Percentiles rank a stretch among this genome's conserved stretches.
Evolutionary conservation across 2,888 invertebrate genomes (phyloP).

Genomic region (Slavum lentiscoides): DNA sequence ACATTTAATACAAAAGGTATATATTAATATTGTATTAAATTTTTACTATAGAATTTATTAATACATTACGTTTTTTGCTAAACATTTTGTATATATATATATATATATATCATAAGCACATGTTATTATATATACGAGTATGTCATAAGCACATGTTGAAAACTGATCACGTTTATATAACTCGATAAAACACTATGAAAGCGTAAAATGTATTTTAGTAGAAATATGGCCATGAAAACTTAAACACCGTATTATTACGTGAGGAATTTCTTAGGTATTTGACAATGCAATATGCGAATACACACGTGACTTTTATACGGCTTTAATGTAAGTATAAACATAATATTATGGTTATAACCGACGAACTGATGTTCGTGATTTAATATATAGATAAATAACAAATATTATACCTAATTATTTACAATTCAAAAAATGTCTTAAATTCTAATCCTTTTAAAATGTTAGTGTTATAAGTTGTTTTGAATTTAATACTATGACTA

Average conservation of each 20-base stretch:
- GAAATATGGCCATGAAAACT: slow-evolving; percentile 6
- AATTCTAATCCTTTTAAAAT: neutral
- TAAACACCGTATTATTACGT: slow-evolving; percentile 14
- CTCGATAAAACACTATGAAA: neutral
- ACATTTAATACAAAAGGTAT: too few species aligned
- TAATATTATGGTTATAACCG: neutral
- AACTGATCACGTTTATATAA: slow-evolving; percentile 7
- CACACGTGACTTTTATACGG: neutral
- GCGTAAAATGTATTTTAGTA: neutral
- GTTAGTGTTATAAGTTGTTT: neutral
- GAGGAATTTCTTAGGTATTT: neutral
- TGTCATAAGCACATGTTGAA: slow-evolving; percentile 11
- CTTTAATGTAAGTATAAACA: neutral
- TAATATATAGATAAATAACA: too few species aligned
- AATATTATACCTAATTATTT: neutral
- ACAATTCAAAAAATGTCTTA: neutral
- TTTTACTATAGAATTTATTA: too few species aligned
- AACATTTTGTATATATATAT: neutral
- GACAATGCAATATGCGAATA: neutral
- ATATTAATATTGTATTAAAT: too few species aligned
- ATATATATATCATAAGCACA: too few species aligned
- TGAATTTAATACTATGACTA: neutral
- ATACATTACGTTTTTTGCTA: too few species aligned
- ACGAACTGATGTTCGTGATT: too few species aligned
- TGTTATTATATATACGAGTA: too few species aligned